Base-by-base conservation (phyloP, 2,797 vertebrate species). In the Nyctibius grandis region DNA sequence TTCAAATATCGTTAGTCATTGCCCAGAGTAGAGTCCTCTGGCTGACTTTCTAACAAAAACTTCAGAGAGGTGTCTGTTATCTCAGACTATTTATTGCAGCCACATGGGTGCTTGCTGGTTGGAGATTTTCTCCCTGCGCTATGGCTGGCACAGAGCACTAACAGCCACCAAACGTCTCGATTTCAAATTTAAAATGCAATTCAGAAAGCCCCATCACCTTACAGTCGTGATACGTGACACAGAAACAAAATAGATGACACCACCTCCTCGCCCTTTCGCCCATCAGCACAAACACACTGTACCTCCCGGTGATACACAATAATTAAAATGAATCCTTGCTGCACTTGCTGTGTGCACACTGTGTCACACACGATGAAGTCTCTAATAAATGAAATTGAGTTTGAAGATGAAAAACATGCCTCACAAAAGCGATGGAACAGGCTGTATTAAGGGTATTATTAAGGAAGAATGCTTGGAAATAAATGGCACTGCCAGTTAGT, bases 81-180 rank as follows among this genome's bases (percentile, higher is more conserved):
- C 96, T 96, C 84, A 17, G 84, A 92, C 93, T 96, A 94, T 96
- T 96, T 97, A 95, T 96, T 97, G 90, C 94, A 95, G 88, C 72
- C 84, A 59, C 86, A 95, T 6, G 38, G 50, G 74, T 59, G 2
- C 64, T 91, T 2, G 0, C 45, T 54, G 72, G 12, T 22, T 48
- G 72, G 64, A 93, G 81, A 23, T 4, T 54, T 74, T 45, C 77
- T 50, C 70, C 38, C 50, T 0, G 15, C 0, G 1, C 72, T 40
- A 4, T 1, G 5, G 40, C 60, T 69, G 53, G 77, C 85, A 60
- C 15, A 31, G 48, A 74, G 64, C 68, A 36, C 67, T 20, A 56
- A 38, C 70, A 89, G 70, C 45, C 88, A 74, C 76, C 45, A 59
- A 89, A 87, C 1, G 0, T 25, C 67, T 85, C 3, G 0, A 38